Conservation (phyloP, 2,888 invertebrate genomes). For the Tenthredo distinguenda region DNA sequence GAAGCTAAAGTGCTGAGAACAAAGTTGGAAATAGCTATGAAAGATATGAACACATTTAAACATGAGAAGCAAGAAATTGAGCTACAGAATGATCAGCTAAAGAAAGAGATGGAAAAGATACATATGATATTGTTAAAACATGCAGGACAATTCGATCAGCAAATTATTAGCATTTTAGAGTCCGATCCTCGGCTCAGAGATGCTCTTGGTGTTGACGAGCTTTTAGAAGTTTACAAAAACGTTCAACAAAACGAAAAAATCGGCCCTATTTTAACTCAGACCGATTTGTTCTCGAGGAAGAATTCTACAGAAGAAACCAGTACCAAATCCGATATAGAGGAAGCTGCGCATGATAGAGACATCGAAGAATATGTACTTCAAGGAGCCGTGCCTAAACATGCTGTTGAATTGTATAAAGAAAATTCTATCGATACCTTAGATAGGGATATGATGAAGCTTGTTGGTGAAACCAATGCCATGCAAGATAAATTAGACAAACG, state of each 20-base stretch:
- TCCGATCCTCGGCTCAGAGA: slow-evolving; percentile 72
- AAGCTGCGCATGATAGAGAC: slow-evolving; percentile 67
- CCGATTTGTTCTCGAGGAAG: slow-evolving; percentile 61
- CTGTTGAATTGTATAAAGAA: slow-evolving; percentile 79
- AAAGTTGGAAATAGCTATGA: slow-evolving; percentile 88
- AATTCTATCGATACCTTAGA: slow-evolving; percentile 71
- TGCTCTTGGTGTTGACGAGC: slow-evolving; percentile 70
- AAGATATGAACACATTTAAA: slow-evolving; percentile 87
- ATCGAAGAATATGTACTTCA: slow-evolving; percentile 84
- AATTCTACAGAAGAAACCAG: slow-evolving; percentile 64
- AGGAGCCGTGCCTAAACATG: slow-evolving; percentile 83
- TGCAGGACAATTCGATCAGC: slow-evolving; percentile 84
- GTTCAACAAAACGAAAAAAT: slow-evolving; percentile 64
- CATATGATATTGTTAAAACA: slow-evolving; percentile 84
- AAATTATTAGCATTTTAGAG: slow-evolving; percentile 73
- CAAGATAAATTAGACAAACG: slow-evolving; percentile 66
- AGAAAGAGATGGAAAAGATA: slow-evolving; percentile 90
- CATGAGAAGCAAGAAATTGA: slow-evolving; percentile 90
- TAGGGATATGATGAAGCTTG: slow-evolving; percentile 70
- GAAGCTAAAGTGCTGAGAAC: slow-evolving; percentile 91
- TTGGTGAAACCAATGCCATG: slow-evolving; percentile 61
- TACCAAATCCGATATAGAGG: slow-evolving; percentile 58
- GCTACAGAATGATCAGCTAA: slow-evolving; percentile 87
- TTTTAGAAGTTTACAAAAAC: slow-evolving; percentile 70
- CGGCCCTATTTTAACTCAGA: slow-evolving; percentile 56